A percentile compares a stretch with the other conserved stretches of the same genome.
Evolutionary conservation across 2,888 invertebrate species (phyloP).

Genomic region (Papilio gigon): DNA sequence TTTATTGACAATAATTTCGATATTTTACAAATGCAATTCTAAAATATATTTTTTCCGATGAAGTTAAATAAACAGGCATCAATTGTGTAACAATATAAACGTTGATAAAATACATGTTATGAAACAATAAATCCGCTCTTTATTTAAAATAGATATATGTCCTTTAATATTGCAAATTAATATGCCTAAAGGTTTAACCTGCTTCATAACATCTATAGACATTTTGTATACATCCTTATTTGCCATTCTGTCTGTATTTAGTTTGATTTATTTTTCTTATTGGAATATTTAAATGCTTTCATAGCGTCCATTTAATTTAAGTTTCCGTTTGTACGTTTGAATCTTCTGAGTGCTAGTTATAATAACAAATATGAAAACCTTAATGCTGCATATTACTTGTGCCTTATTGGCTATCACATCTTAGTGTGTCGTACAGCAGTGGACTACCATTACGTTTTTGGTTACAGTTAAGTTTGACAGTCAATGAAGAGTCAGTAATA

Average conservation of each 20-base stretch:
- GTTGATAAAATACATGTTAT: neutral
- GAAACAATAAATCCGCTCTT: neutral
- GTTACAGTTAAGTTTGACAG: slow-evolving; percentile 55
- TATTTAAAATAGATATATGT: neutral
- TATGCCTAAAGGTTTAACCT: neutral
- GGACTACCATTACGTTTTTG: slow-evolving; percentile 19
- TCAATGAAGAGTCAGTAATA: slow-evolving; percentile 67
- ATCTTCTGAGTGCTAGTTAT: slow-evolving; percentile 58
- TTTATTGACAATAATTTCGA: slow-evolving; percentile 28
- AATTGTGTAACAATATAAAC: neutral
- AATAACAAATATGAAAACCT: slow-evolving; percentile 75
- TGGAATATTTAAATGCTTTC: slow-evolving; percentile 73
- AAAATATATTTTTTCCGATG: too few species aligned
- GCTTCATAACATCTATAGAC: slow-evolving; percentile 11
- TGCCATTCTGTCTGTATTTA: slow-evolving; percentile 53
- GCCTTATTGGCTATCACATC: slow-evolving; percentile 76
- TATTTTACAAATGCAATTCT: too few species aligned
- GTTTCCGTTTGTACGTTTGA: slow-evolving; percentile 60
- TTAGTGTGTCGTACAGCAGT: slow-evolving; percentile 46
- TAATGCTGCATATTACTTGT: slow-evolving; percentile 70
- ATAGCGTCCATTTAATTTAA: slow-evolving; percentile 66
- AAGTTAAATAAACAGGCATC: neutral
- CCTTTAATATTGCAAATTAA: neutral
- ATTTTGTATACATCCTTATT: slow-evolving; percentile 50
- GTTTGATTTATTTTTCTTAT: slow-evolving; percentile 55